Conservation (phyloP, 2,888 invertebrate species). For the Eupithecia subumbrata region DNA sequence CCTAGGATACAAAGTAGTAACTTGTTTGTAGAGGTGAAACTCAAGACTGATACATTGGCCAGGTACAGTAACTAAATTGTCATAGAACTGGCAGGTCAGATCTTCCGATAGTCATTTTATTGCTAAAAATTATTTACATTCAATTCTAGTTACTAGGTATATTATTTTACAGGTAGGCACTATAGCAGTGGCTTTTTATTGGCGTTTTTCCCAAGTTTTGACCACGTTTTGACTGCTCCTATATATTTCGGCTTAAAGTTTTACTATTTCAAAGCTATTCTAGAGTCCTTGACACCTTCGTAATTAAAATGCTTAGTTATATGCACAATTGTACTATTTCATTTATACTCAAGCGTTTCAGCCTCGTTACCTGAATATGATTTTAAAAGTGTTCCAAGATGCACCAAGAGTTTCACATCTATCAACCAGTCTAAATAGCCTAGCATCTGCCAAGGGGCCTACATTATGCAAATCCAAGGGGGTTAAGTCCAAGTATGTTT, state of each 20-base stretch:
- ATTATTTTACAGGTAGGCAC: too few relatives aligned
- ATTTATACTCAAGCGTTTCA: background rate
- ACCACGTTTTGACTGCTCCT: too few relatives aligned
- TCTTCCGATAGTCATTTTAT: too few relatives aligned
- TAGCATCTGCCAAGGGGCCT: conserved; percentile 29
- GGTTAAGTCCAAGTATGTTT: conserved; percentile 42
- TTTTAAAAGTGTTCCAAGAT: background rate
- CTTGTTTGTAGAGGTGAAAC: conserved; percentile 18
- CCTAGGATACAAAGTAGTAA: background rate
- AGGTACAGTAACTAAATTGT: background rate
- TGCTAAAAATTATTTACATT: too few relatives aligned
- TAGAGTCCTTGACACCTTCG: too few relatives aligned
- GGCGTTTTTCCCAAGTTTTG: too few relatives aligned
- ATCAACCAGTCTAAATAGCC: conserved; percentile 1
- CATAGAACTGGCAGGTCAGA: too few relatives aligned
- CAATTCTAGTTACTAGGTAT: too few relatives aligned
- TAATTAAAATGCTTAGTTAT: background rate
- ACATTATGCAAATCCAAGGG: conserved; percentile 39
- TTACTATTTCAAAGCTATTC: too few relatives aligned
- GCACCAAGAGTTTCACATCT: conserved; percentile 19
- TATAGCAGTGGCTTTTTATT: too few relatives aligned
- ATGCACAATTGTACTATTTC: background rate
- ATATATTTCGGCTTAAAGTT: too few relatives aligned
- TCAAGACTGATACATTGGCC: background rate
- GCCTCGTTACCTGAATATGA: background rate